A percentile compares a stretch with the other conserved stretches of the same genome.
Evolutionary conservation across 2,888 invertebrate genomes (phyloP).

Genomic region (Plagodis dolabraria): DNA sequence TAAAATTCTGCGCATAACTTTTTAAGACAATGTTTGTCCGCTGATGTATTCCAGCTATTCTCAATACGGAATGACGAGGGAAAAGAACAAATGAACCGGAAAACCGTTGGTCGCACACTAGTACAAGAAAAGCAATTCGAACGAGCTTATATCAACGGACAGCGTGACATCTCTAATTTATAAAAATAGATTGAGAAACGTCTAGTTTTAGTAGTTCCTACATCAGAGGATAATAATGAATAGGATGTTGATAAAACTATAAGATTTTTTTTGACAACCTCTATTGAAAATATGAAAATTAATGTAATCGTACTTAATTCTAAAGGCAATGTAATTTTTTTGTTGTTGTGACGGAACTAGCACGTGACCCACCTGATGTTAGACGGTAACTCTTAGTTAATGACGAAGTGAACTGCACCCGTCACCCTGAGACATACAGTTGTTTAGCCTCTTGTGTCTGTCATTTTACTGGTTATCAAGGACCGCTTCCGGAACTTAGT

Average conservation of each 20-base stretch:
- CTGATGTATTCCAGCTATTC: slow-evolving; percentile 20
- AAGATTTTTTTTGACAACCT: too few relatives aligned
- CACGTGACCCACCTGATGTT: too few relatives aligned
- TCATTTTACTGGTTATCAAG: too few relatives aligned
- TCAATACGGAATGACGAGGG: slow-evolving; percentile 9
- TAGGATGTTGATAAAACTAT: neutral
- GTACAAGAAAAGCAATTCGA: slow-evolving; percentile 14
- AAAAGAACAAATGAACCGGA: slow-evolving; percentile 10
- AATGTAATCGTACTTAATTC: too few relatives aligned
- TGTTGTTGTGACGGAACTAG: too few relatives aligned
- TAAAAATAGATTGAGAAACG: slow-evolving; percentile 13
- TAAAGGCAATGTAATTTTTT: too few relatives aligned
- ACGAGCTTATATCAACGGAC: slow-evolving; percentile 21
- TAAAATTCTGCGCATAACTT: slow-evolving; percentile 50
- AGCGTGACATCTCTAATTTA: slow-evolving; percentile 23
- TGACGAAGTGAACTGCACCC: too few relatives aligned
- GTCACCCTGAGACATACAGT: too few relatives aligned
- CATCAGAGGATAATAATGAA: slow-evolving; percentile 56
- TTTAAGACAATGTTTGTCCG: slow-evolving; percentile 38
- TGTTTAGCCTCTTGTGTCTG: too few relatives aligned
- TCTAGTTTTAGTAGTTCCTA: slow-evolving; percentile 11
- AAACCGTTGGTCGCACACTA: slow-evolving; percentile 10
- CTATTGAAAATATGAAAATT: too few relatives aligned
- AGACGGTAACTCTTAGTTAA: too few relatives aligned
- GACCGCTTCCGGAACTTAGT: too few relatives aligned